Evolutionary conservation across 2,888 invertebrate genomes (phyloP), one percentile per base, ranked within the genome.

Genomic region (Frankliniella fusca): DNA sequence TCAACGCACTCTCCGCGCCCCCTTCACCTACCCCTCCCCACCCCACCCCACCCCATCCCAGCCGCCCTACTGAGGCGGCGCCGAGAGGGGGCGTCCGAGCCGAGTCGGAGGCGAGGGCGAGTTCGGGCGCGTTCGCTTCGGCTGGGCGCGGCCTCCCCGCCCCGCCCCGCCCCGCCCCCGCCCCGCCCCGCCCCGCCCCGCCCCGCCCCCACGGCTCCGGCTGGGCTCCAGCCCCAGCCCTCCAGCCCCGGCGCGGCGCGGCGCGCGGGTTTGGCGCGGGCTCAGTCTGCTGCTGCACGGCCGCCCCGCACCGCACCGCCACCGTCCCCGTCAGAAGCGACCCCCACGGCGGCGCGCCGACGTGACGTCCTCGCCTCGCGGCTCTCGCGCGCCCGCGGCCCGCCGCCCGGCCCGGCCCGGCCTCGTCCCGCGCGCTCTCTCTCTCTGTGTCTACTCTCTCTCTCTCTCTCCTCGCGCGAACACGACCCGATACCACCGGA

Each of bases 1-100:
- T 61, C 61, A 61, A 12, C 70, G 70, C 70, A 23, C 70, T 1
- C 70, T 7, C 23, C 70, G 65, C n/a, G 15, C 23, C 70, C 27
- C 8, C 27, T 27, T 11, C 70, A 9, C 70, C 27, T 23, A 23
- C 27, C 70, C 70, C 70, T 70, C 65, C 15, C 11, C 23, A n/a
- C n/a, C n/a, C n/a, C 38, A 38, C 38, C 38, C 38, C 38, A 38
- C 23, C 70, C 70, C 70, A 23, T 5, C 70, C 70, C 27, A 23
- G 2, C 70, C 70, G 70, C 70, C 70, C 70, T 76, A 27, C 70
- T 76, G 70, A 76, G 70, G 70, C 70, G 70, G 70, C 70, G 70
- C 70, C 70, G 38, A 38, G 38, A 38, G 54, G 15, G 54, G 12
- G 54, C 54, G 70, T 23, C 70, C 70, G 70, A 27, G 70, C 70